Conservation (phyloP, 2,113 vertebrate species). For the Connochaetes taurinus region DNA sequence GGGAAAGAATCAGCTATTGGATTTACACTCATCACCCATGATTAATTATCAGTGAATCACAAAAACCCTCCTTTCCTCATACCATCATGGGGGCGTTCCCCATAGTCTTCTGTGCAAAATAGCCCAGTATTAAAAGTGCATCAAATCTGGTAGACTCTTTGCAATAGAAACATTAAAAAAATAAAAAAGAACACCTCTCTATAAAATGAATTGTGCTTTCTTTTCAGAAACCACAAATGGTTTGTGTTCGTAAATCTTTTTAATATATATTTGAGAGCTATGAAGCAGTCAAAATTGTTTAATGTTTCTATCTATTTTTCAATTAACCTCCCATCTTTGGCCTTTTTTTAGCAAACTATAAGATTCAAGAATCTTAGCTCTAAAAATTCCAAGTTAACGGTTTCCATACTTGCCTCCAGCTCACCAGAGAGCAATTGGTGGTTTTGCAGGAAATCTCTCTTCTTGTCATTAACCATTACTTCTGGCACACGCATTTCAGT, state of each 20-base stretch:
- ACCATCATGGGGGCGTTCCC: background rate
- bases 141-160: constrained; percentile 63
- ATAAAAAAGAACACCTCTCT: constrained; percentile 71
- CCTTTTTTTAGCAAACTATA: background rate
- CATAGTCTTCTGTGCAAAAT: constrained; percentile 71
- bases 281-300: constrained; percentile 43
- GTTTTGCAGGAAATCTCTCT: background rate
- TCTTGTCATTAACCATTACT: background rate
- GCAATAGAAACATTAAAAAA: constrained; percentile 79
- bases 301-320: constrained; percentile 36
- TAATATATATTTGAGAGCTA: constrained; percentile 59
- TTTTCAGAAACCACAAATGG: constrained; percentile 72
- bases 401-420: constrained; percentile 50
- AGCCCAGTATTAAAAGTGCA: constrained; percentile 73
- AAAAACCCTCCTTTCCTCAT: constrained; percentile 33
- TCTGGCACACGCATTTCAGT: background rate
- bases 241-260: constrained; percentile 64
- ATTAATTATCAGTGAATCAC: background rate
- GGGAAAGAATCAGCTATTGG: background rate
- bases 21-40: background rate
- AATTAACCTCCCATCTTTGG: constrained; percentile 36
- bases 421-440: constrained; percentile 40
- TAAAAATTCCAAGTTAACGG: background rate
- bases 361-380: constrained; percentile 44
- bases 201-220: constrained; percentile 82